Evolutionary conservation across 2,888 invertebrate species (phyloP).

Genomic region (Leptodirus hochenwartii): DNA sequence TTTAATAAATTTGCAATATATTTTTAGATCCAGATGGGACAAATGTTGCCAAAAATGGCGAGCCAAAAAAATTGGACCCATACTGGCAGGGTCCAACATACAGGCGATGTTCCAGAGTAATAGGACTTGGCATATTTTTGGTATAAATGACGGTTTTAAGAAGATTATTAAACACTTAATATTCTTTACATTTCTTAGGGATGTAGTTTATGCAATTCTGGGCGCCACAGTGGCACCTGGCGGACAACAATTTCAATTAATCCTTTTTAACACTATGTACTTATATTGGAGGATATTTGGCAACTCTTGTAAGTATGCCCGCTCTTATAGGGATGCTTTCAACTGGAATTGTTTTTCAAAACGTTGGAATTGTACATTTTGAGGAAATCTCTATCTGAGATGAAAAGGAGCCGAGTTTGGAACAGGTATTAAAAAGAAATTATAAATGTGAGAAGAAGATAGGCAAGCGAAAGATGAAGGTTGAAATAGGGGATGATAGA

Average conservation of each 20-base stretch:
- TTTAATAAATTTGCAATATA: no score
- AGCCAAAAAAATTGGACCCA: constrained; percentile 45
- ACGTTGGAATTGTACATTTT: constrained; percentile 48
- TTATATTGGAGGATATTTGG: constrained; percentile 67
- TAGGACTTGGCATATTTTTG: constrained; percentile 54
- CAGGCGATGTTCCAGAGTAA: constrained; percentile 59
- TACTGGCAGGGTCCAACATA: constrained; percentile 74
- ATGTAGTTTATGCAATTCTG: constrained; percentile 55
- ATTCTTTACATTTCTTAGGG: no score
- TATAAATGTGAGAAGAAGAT: no score
- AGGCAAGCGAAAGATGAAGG: no score
- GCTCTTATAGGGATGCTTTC: constrained; percentile 75
- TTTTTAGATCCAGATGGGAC: constrained; percentile 64
- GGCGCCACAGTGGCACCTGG: constrained; percentile 65
- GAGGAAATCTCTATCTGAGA: no score
- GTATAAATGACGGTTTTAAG: no score
- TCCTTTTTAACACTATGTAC: constrained; percentile 56
- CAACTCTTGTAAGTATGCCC: constrained; percentile 63
- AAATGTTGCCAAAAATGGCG: constrained; percentile 64
- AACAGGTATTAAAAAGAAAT: no score
- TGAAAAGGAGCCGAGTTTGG: no score
- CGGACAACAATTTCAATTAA: constrained; percentile 65
- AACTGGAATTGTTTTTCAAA: constrained; percentile 60
- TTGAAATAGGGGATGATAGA: no score
- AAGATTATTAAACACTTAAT: no score